Percentiles rank a stretch among this genome's conserved stretches.
phyloP scores from a whole-genome alignment of 2,113 vertebrate genomes.

The Hemibagrus wyckioides region DNA sequence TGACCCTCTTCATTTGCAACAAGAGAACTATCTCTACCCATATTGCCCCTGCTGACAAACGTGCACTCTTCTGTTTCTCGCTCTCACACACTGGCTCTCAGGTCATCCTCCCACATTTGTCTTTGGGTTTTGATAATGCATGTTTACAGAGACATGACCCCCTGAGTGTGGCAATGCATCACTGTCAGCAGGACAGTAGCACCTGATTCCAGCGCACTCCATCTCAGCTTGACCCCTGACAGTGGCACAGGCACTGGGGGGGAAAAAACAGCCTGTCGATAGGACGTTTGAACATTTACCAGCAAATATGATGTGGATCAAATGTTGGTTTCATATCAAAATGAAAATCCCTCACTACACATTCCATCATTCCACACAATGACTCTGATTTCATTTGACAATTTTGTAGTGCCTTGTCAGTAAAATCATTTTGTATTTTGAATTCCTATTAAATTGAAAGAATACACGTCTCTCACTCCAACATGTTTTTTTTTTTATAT shows the following conservation, averaged over 20 bases:
- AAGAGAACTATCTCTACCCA: slow-evolving; percentile 74
- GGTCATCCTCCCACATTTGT: slow-evolving; percentile 85
- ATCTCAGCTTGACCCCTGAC: slow-evolving; percentile 80
- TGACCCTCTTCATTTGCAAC: slow-evolving; percentile 90
- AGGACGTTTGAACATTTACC: slow-evolving; percentile 72
- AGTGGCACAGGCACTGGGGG: slow-evolving; percentile 59
- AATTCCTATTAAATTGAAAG: slow-evolving; percentile 47
- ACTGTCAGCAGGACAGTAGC: slow-evolving; percentile 92
- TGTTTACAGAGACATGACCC: slow-evolving; percentile 97
- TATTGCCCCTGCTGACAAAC: slow-evolving; percentile 61
- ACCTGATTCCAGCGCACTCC: slow-evolving; percentile 83
- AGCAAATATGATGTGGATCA: slow-evolving; percentile 65
- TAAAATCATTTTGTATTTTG: slow-evolving; percentile 34
- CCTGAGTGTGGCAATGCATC: slow-evolving; percentile 91
- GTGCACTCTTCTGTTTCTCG: slow-evolving; percentile 44
- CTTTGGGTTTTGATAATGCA: slow-evolving; percentile 99
- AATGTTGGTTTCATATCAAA: slow-evolving; percentile 37
- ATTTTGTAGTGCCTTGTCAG: slow-evolving; percentile 35
- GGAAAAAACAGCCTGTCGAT: slow-evolving; percentile 71
- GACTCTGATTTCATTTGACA: slow-evolving; percentile 23
- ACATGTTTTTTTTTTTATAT: slow-evolving; percentile 34
- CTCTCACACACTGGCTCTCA: slow-evolving; percentile 67
- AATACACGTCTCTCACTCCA: slow-evolving; percentile 31
- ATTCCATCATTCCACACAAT: slow-evolving; percentile 52
- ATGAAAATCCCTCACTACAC: slow-evolving; percentile 47